Percentiles rank a stretch among this genome's conserved stretches.
Conservation (phyloP, 1,140 invertebrate species). For the Pollicipes pollicipes region DNA sequence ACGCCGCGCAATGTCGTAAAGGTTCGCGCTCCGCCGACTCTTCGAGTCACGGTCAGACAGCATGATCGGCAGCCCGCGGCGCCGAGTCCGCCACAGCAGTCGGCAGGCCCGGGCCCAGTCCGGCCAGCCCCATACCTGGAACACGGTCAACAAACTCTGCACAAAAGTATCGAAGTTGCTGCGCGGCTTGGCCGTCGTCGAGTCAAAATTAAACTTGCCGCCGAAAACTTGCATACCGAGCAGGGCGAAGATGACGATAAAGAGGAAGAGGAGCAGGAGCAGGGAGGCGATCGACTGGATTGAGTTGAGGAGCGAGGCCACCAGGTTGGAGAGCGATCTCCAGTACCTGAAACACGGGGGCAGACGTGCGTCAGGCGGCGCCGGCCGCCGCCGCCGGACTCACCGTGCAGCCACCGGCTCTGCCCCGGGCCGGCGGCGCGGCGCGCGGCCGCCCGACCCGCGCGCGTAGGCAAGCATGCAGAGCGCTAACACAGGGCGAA, state of each 20-base stretch:
- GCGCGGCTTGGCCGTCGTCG: slow-evolving; percentile 32
- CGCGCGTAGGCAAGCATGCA: no score
- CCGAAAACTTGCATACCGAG: slow-evolving; percentile 67
- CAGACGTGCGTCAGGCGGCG: no score
- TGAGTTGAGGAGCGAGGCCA: slow-evolving; percentile 92
- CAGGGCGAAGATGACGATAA: slow-evolving; percentile 98
- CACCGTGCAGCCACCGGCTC: no score
- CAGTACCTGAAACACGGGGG: slow-evolving; percentile 59
- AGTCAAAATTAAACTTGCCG: slow-evolving; percentile 38
- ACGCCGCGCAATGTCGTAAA: no score
- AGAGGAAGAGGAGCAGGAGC: slow-evolving; percentile 88
- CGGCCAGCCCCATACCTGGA: slow-evolving; percentile 31
- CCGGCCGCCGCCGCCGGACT: no score
- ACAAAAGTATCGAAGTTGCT: slow-evolving; percentile 44
- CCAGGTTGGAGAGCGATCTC: slow-evolving; percentile 91
- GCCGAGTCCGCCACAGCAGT: background rate
- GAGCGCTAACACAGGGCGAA: no score
- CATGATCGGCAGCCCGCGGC: background rate
- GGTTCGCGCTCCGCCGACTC: no score
- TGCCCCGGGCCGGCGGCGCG: no score
- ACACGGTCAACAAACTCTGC: slow-evolving; percentile 42
- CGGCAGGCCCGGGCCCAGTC: background rate
- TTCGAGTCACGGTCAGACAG: slow-evolving; percentile 1
- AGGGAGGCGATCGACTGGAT: slow-evolving; percentile 89
- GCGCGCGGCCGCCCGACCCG: no score